Base-by-base conservation (phyloP, 2,888 invertebrate species). In the Aporophyla lueneburgensis region DNA sequence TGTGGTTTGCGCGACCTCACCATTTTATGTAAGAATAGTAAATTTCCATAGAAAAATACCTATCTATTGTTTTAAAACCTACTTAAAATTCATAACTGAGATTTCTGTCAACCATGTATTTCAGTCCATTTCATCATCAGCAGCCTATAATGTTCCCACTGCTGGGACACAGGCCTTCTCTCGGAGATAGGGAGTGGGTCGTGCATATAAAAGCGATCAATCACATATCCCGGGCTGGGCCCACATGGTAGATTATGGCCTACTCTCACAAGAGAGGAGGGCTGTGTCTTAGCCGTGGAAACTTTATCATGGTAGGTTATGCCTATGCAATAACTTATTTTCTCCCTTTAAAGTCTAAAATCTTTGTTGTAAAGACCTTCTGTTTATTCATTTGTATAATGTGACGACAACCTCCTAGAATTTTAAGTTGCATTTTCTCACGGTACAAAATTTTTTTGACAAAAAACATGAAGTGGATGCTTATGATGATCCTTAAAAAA, bases 351-450 rank as follows among this genome's bases (percentile, higher is more conserved):
- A 63, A 10, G 6, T 27, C 21, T 5, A 70, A n/a, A 21, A 9
- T 49, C 2, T 33, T 72, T 19, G 1, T 27, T 56, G 5, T 4
- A 14, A 19, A 14, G 51, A 51, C 16, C 61, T 84, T 53, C 81
- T 84, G 68, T 24, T 6, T 6, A 56, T 56, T 0, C 14, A 12
- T 53, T 51, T 63, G 14, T 12, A 19, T 16, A 19, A 1, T 40
- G 53, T 40, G 49, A 63, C n/a, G 14, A 27, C 24, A 46, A 56
- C 65, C 58, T 80, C 56, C 43, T 75, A 53, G 75, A 71, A 19
- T 71, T 76, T 78, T 71, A 21, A 71, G 76, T 58, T 51, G 27
- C 49, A 83, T 63, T 53, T 58, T 58, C 14, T 62, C 58, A 49
- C 62, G 68, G 49, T 14, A 46, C 62, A 72, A 72, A 69, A 67